phyloP scores from a whole-genome alignment of 2,797 vertebrate species.

The Acrossocheilus wenchowensis region DNA sequence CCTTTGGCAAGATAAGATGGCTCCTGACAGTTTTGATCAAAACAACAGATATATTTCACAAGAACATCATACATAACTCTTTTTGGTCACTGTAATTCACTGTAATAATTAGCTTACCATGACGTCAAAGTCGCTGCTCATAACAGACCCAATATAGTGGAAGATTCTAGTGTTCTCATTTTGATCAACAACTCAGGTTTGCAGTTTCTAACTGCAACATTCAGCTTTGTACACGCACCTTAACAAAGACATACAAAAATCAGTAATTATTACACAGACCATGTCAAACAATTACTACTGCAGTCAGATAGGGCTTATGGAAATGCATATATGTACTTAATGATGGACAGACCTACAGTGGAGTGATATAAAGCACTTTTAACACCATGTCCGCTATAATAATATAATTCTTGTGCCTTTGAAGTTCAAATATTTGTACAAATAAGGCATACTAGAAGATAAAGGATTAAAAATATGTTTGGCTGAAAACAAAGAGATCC shows the following conservation, averaged over 20 bases:
- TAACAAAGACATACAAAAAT: slow-evolving; percentile 1
- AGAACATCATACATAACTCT: background rate
- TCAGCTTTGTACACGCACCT: background rate
- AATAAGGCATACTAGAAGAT: slow-evolving; percentile 28
- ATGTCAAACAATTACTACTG: slow-evolving; percentile 42
- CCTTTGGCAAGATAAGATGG: slow-evolving; percentile 16
- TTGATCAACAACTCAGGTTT: background rate
- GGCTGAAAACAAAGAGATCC: slow-evolving; percentile 29
- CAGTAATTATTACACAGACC: background rate
- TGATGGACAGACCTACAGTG: background rate
- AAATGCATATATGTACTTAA: slow-evolving; percentile 18
- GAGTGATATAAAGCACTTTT: background rate
- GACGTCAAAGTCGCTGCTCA: background rate
- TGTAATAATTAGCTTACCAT: background rate
- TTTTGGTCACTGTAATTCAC: slow-evolving; percentile 1
- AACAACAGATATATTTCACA: slow-evolving; percentile 1
- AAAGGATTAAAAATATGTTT: slow-evolving; percentile 3
- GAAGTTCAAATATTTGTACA: slow-evolving; percentile 46
- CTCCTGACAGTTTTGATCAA: slow-evolving; percentile 11
- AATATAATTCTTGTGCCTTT: background rate
- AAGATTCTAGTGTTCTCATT: background rate
- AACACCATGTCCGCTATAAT: slow-evolving; percentile 1
- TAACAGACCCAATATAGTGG: slow-evolving; percentile 8
- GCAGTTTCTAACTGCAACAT: background rate
- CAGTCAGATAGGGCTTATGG: slow-evolving; percentile 58